Percentiles rank a stretch among this genome's conserved stretches.
phyloP scores from a whole-genome alignment of 2,113 vertebrate genomes.

The Myotis brandtii region DNA sequence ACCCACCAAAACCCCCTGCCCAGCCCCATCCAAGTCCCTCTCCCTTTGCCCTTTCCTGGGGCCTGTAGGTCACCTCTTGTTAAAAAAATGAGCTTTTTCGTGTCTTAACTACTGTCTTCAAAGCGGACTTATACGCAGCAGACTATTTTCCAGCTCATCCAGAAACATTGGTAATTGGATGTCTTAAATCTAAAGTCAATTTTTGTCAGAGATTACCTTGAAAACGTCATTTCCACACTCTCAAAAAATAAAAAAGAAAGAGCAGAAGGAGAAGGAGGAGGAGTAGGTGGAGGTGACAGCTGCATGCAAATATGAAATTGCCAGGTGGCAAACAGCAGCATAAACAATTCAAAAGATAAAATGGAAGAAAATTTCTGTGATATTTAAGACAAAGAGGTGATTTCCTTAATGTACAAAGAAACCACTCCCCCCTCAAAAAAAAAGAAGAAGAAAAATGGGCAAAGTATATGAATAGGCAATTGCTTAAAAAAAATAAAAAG shows the following conservation, averaged over 20 bases:
- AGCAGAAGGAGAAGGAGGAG: not conserved
- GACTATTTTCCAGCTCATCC: not conserved
- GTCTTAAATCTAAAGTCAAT: not conserved
- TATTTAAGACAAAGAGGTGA: not conserved
- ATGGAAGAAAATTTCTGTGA: not conserved
- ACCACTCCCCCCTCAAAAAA: not conserved
- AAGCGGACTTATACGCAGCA: not conserved
- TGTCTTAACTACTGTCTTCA: not conserved
- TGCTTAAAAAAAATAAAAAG: slow-evolving; percentile 6
- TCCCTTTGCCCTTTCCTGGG: not conserved
- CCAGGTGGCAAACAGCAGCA: not conserved
- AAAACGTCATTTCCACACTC: not conserved
- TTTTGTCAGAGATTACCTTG: not conserved
- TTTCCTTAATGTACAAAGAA: not conserved
- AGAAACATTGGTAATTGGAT: not conserved
- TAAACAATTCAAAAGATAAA: not conserved
- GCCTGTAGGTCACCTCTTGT: not conserved
- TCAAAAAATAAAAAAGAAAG: too few relatives aligned
- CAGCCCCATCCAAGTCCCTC: fast-evolving
- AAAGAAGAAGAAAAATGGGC: not conserved
- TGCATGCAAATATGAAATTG: not conserved
- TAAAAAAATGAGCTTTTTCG: not conserved
- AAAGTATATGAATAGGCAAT: not conserved
- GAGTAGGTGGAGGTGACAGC: too few relatives aligned
- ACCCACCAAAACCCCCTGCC: fast-evolving